phyloP scores from a whole-genome alignment of 2,113 vertebrate species.

The Otolemur garnettii region DNA sequence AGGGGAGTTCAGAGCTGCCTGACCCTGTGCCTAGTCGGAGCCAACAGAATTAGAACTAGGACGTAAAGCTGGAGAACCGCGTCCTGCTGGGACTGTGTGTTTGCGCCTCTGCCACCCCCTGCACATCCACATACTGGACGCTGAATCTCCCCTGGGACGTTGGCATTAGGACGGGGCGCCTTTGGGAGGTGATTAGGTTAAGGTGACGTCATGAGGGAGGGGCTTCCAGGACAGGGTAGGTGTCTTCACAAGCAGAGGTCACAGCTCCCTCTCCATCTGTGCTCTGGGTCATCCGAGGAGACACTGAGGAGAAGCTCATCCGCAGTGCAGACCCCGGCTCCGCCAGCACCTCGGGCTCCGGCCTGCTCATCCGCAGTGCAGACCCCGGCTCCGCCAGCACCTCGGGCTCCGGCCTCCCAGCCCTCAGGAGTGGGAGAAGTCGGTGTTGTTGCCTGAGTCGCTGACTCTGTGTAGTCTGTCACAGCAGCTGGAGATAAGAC shows the following conservation, averaged over 20 bases:
- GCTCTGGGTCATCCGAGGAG: not conserved
- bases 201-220: not conserved
- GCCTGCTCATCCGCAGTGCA: not conserved
- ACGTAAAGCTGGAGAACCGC: not conserved
- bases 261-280: too few species aligned
- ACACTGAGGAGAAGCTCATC: not conserved
- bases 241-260: not conserved
- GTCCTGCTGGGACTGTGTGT: not conserved
- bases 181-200: not conserved
- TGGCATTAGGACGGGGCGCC: not conserved
- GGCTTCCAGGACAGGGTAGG: not conserved
- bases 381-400: too few species aligned
- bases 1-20: conserved; percentile 14
- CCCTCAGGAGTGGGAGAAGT: not conserved
- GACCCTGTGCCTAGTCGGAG: not conserved
- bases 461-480: not conserved
- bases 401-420: not conserved
- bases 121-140: not conserved
- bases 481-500: not conserved
- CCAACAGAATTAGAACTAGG: not conserved
- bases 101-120: not conserved
- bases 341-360: not conserved
- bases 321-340: not conserved
- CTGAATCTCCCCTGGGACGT: not conserved
- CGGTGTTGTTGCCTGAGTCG: not conserved